A percentile compares a stretch with the other conserved stretches of the same genome.
These are phyloP conservation scores for Lasioglossum malachurum DNA, from an alignment of 2,888 invertebrate genomes.

Conservation along the genomic window DNA sequence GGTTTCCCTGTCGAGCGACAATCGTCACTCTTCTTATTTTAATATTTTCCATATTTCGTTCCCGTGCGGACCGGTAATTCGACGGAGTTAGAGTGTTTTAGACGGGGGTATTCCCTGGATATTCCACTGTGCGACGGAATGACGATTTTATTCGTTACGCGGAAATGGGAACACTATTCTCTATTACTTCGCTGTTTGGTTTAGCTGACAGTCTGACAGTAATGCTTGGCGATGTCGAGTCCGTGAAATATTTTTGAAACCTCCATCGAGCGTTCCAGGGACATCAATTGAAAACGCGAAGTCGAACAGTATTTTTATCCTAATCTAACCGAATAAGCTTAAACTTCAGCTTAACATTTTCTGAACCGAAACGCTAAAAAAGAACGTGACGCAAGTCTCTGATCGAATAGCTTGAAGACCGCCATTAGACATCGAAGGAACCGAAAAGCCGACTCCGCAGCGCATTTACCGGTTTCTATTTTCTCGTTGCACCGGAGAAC, in stretches of 20 bases:
- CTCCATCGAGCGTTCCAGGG: background rate
- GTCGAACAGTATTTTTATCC: background rate
- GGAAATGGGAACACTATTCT: background rate
- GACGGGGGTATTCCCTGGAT: background rate
- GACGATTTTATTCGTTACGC: background rate
- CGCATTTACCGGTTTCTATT: slow-evolving; percentile 4
- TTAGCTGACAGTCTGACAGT: background rate
- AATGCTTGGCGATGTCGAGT: background rate
- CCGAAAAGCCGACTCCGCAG: background rate
- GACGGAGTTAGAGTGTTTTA: background rate
- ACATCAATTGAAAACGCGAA: background rate
- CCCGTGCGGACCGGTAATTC: background rate
- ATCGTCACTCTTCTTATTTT: background rate
- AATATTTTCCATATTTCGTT: background rate
- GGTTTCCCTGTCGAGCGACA: background rate
- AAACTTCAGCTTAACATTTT: background rate
- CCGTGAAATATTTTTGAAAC: background rate
- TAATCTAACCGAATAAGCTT: background rate
- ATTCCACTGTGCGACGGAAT: background rate
- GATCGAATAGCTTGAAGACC: background rate
- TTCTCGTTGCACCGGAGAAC: background rate
- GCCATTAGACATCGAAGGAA: background rate
- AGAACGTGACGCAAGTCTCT: background rate
- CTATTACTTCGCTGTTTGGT: background rate
- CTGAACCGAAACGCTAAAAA: background rate